Percentiles rank a stretch among this genome's conserved stretches.
Conservation (phyloP, 2,113 vertebrate genomes). For the Porphyrio hochstetteri region DNA sequence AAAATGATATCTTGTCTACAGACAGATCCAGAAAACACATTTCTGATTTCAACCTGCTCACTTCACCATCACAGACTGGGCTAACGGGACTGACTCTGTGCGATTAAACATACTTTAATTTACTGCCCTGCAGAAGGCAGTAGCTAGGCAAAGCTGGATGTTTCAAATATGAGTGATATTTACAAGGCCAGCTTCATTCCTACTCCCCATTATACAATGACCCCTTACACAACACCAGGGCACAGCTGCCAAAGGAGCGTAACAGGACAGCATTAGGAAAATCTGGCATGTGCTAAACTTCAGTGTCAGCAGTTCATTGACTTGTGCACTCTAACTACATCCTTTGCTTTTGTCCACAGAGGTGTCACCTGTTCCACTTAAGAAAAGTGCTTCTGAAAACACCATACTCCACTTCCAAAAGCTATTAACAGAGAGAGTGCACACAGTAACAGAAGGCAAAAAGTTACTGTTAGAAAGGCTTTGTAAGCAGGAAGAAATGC, state of each 20-base stretch:
- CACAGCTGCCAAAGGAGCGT: neutral
- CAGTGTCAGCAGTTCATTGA: neutral
- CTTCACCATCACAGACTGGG: neutral
- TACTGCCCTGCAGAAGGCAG: neutral
- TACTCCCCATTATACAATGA: neutral
- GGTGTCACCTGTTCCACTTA: slow-evolving; percentile 49
- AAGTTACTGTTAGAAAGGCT: slow-evolving; percentile 65
- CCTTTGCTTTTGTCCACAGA: slow-evolving; percentile 51
- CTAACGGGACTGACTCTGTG: neutral
- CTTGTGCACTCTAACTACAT: neutral
- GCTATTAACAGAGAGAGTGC: slow-evolving; percentile 47
- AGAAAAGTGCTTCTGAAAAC: slow-evolving; percentile 68
- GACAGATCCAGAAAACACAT: neutral
- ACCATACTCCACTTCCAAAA: slow-evolving; percentile 57
- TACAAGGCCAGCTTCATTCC: neutral
- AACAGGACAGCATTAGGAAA: neutral
- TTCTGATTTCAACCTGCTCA: neutral
- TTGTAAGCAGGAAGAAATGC: slow-evolving; percentile 65
- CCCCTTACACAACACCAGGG: neutral
- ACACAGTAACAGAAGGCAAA: slow-evolving; percentile 65
- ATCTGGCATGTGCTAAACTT: neutral
- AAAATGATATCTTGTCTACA: neutral
- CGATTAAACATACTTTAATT: neutral
- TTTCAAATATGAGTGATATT: neutral
- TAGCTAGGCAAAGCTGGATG: neutral